Percentiles rank a stretch among this genome's conserved stretches.
Conservation (phyloP, 1,140 invertebrate species). For the Lepidurus arcticus region DNA sequence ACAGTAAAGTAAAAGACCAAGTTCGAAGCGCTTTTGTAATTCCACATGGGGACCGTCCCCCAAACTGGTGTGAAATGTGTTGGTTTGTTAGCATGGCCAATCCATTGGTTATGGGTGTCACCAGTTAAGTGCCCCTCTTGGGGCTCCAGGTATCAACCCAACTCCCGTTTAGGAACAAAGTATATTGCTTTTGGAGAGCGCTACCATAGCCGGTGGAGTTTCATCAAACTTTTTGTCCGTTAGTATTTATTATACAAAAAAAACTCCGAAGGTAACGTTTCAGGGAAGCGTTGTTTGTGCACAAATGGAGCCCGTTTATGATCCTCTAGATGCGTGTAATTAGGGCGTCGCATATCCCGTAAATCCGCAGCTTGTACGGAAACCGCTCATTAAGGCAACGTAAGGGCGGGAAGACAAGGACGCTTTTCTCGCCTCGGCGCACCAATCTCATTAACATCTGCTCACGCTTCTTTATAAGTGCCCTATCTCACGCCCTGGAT, state of each 20-base stretch:
- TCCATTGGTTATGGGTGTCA: constrained; percentile 9
- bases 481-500: not conserved
- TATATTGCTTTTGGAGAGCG: too few species aligned
- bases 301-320: not conserved
- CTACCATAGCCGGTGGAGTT: too few species aligned
- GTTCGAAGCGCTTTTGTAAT: not conserved
- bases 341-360: constrained; percentile 16
- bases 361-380: constrained; percentile 21
- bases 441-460: constrained; percentile 22
- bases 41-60: not conserved
- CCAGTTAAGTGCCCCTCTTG: not conserved
- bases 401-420: constrained; percentile 13
- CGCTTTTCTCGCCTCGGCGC: constrained; percentile 12
- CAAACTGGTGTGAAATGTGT: not conserved
- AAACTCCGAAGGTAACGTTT: too few species aligned
- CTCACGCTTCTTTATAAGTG: constrained; percentile 14
- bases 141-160: not conserved
- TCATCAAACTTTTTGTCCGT: too few species aligned
- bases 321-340: not conserved
- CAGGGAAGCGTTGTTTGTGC: not conserved
- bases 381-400: constrained; percentile 21
- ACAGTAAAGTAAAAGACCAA: too few species aligned
- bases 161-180: too few species aligned
- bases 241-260: too few species aligned
- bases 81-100: constrained; percentile 3